Conservation (phyloP, 1,140 invertebrate species). For the Helicorthomorpha holstii region DNA sequence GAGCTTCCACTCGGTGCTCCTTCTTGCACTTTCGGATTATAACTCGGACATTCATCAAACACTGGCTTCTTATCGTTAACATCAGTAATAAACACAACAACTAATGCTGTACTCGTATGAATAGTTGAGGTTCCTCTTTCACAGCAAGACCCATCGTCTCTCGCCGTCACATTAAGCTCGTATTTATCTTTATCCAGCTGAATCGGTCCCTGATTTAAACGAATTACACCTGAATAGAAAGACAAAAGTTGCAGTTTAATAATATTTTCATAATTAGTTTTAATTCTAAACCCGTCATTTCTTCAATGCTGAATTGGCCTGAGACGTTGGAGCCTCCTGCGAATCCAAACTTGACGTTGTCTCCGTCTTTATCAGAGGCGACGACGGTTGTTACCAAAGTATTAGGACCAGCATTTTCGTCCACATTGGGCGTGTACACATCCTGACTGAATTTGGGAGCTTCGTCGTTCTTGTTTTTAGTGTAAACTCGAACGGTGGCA, state of each 20-base stretch:
- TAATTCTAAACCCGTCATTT: conserved; percentile 63
- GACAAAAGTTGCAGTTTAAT: background rate
- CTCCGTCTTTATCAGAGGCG: conserved; percentile 86
- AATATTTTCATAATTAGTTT: background rate
- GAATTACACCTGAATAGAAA: conserved; percentile 46
- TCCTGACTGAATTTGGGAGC: conserved; percentile 91
- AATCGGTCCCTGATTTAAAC: conserved; percentile 65
- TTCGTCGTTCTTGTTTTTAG: conserved; percentile 91
- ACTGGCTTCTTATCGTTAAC: conserved; percentile 90
- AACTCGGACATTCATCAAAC: conserved; percentile 79
- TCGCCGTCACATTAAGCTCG: conserved; percentile 81
- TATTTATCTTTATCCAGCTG: conserved; percentile 64
- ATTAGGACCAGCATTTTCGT: conserved; percentile 85
- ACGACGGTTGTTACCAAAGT: conserved; percentile 86
- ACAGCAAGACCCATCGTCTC: conserved; percentile 85
- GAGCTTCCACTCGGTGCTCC: conserved; percentile 79
- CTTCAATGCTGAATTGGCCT: conserved; percentile 86
- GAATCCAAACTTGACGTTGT: conserved; percentile 84
- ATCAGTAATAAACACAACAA: conserved; percentile 90
- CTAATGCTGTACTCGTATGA: conserved; percentile 84
- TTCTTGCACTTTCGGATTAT: conserved; percentile 82
- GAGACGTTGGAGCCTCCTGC: conserved; percentile 73
- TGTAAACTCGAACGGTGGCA: conserved; percentile 81
- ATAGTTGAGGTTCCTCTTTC: conserved; percentile 64
- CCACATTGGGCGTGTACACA: conserved; percentile 88